A percentile compares a stretch with the other conserved stretches of the same genome.
Evolutionary conservation across 2,113 vertebrate genomes (phyloP).

Genomic region (Bos indicus): DNA sequence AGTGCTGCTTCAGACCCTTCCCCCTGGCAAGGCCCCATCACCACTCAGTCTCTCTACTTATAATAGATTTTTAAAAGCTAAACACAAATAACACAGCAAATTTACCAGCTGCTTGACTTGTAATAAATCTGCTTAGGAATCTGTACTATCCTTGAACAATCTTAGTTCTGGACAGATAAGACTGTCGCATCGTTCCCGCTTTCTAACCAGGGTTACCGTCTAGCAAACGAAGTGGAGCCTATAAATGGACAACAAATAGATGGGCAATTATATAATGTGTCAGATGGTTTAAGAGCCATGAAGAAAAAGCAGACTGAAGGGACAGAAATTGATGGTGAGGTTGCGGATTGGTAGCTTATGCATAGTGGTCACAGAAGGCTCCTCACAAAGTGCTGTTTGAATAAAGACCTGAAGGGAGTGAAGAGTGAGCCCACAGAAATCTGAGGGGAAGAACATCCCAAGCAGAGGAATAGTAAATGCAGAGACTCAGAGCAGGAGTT

Average conservation of each 20-base stretch:
- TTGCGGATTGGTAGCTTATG: fast-evolving
- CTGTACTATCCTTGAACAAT: background rate
- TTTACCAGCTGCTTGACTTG: background rate
- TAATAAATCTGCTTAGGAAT: background rate
- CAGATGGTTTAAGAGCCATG: background rate
- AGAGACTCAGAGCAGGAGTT: background rate
- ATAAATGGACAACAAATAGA: background rate
- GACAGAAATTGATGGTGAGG: background rate
- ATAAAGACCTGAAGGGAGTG: background rate
- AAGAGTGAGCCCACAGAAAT: background rate
- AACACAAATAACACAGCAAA: background rate
- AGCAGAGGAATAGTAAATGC: background rate
- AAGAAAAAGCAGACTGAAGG: background rate
- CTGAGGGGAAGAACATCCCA: background rate
- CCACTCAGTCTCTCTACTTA: background rate
- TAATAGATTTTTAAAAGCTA: background rate
- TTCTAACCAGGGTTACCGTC: background rate
- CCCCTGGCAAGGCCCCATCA: background rate
- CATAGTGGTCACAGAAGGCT: background rate
- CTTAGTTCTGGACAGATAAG: background rate
- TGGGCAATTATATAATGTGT: background rate
- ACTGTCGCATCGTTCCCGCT: background rate
- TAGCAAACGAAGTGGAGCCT: background rate
- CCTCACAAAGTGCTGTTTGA: background rate
- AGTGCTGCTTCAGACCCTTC: background rate